These are phyloP conservation scores for Notoglanidium macrostoma DNA, from an alignment of 2,797 vertebrate genomes.

Conservation along the genomic window DNA sequence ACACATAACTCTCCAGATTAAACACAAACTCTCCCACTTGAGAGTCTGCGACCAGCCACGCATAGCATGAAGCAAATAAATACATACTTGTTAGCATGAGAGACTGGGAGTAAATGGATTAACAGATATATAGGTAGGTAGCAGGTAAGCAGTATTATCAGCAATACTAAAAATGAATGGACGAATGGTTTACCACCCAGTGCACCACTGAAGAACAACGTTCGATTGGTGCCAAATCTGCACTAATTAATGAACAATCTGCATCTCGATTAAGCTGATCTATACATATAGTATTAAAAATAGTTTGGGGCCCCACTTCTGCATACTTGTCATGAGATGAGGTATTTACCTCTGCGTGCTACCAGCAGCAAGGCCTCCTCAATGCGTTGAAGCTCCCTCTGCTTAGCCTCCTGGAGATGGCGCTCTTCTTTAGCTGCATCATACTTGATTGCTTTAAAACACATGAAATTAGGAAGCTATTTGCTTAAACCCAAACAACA, in stretches of 20 bases:
- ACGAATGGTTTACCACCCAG: background rate
- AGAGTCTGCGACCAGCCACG: conserved; percentile 71
- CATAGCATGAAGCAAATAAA: conserved; percentile 77
- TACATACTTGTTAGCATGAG: conserved; percentile 58
- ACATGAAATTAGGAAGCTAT: background rate
- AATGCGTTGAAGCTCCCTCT: conserved; percentile 89
- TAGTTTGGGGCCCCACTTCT: background rate
- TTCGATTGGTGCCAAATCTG: background rate
- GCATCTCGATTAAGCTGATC: background rate
- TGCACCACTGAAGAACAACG: background rate
- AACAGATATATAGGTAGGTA: background rate
- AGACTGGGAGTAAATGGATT: background rate
- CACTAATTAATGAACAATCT: background rate
- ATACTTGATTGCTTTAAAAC: conserved; percentile 84
- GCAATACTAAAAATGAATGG: background rate
- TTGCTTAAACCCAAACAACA: background rate
- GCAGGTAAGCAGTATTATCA: background rate
- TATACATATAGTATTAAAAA: background rate
- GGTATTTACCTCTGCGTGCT: conserved; percentile 82
- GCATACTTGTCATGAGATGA: background rate
- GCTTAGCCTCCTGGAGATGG: conserved; percentile 88
- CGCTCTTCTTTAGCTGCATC: conserved; percentile 91
- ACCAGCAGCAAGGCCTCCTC: conserved; percentile 89
- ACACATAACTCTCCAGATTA: conserved; percentile 88
- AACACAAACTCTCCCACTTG: conserved; percentile 84